Evolutionary conservation across 2,888 invertebrate genomes (phyloP), one percentile per base, ranked within the genome.

Genomic region (Halictus quadricinctus): DNA sequence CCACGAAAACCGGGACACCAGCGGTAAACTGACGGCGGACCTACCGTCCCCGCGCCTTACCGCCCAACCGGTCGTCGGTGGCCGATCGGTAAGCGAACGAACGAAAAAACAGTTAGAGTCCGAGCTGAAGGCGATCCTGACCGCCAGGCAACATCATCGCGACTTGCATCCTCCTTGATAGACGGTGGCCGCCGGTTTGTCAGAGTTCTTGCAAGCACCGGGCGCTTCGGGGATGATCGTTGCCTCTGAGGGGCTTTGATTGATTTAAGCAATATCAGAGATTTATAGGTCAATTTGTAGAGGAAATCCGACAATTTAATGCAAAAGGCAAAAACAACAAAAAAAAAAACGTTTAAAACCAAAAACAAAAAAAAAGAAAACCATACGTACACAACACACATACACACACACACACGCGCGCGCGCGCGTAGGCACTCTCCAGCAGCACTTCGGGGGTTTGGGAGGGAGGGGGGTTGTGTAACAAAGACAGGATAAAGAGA

Each of bases 261-360:
- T 92, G 92, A 92, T 93, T 94, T 92, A 94, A 94, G 94, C 94
- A 94, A 94, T 94, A 94, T 94, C 94, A 94, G 94, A 94, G 94
- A 94, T 93, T 94, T 94, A 91, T 94, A 94, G 94, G 93, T 94
- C 93, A 94, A 94, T 94, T 94, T 93, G 90, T 93, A 94, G 91
- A 90, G 84, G 88, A 92, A 58, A 92, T 92, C 90, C 90, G 90
- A 92, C 91, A 92, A 87, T 92, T 92, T 92, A 54, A 91, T 89
- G 80, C 82, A 87, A 89, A 83, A 87, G 76, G 69, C 75, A 88
- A 86, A 88, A 82, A 88, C 81, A 70, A 83, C 87, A 83, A 77
- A 48, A 72, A 79, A 29, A 76, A 79, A 76, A 70, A 48, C 72
- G 58, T 41, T 81, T 80, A 77, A 79, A 74, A 60, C 54, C 25